Evolutionary conservation across 2,888 invertebrate species (phyloP).

Genomic region (Drosophila meridiana): DNA sequence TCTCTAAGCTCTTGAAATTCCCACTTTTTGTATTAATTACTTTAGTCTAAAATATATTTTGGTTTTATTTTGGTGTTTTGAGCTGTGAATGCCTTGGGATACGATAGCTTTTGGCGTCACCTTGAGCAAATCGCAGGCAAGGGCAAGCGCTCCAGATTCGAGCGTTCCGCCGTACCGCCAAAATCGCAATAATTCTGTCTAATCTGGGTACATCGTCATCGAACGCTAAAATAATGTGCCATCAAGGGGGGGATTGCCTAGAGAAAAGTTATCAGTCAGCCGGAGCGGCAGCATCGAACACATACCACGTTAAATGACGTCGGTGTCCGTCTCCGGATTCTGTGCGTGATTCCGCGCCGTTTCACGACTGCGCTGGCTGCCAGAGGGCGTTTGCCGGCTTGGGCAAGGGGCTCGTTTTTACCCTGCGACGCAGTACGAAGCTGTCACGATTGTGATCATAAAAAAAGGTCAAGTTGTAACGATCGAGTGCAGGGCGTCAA

Average conservation of each 20-base stretch:
- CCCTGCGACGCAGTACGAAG: constrained; percentile 41
- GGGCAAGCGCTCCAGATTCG: constrained; percentile 46
- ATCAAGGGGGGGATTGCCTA: constrained; percentile 78
- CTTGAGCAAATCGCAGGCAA: constrained; percentile 46
- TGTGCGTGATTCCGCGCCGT: constrained; percentile 27
- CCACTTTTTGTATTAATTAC: neutral
- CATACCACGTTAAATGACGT: constrained; percentile 53
- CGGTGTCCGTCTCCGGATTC: constrained; percentile 25
- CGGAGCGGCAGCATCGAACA: constrained; percentile 15
- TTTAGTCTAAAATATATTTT: neutral
- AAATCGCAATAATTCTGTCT: constrained; percentile 40
- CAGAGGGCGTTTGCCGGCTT: constrained; percentile 11
- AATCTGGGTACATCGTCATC: constrained; percentile 72
- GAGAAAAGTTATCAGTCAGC: constrained; percentile 71
- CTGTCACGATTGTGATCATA: constrained; percentile 21
- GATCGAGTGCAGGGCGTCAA: constrained; percentile 60
- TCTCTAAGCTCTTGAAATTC: neutral
- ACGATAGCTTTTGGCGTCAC: constrained; percentile 43
- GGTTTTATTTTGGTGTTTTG: neutral
- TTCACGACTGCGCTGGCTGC: constrained; percentile 33
- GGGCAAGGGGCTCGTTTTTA: constrained; percentile 47
- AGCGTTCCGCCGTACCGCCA: constrained; percentile 28
- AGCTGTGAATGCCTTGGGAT: neutral
- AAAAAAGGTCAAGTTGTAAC: constrained; percentile 54
- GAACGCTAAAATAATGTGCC: constrained; percentile 73